phyloP scores from a whole-genome alignment of 2,113 vertebrate species.

The Gasterosteus nipponicus region DNA sequence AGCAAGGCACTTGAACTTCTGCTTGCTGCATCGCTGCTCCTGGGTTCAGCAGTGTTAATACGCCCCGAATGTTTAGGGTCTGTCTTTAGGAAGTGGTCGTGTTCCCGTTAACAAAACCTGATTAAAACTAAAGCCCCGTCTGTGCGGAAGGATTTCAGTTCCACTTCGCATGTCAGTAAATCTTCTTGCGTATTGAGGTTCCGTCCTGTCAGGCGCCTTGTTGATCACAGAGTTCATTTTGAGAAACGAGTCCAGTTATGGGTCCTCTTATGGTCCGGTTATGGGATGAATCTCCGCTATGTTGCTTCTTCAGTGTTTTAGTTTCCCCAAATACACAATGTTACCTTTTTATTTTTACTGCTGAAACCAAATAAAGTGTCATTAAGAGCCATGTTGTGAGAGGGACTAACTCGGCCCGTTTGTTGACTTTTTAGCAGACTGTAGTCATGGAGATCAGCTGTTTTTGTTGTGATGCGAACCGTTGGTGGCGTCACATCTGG shows the following conservation, averaged over 20 bases:
- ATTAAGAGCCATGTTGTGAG: not conserved
- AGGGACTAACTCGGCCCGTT: not conserved
- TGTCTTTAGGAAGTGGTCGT: not conserved
- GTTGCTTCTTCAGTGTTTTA: not conserved
- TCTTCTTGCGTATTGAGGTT: too few species aligned
- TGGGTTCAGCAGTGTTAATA: not conserved
- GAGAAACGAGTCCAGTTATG: not conserved
- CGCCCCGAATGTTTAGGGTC: not conserved
- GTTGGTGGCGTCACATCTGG: conserved; percentile 40
- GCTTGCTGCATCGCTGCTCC: not conserved
- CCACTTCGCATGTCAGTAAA: not conserved
- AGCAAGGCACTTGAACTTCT: not conserved
- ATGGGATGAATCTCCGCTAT: not conserved
- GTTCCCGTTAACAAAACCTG: not conserved
- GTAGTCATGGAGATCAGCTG: not conserved
- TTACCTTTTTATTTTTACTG: not conserved
- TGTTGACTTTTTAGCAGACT: not conserved
- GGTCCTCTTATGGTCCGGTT: not conserved
- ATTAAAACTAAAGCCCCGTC: not conserved
- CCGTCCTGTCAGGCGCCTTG: not conserved
- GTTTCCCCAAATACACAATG: not conserved
- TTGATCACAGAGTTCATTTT: not conserved
- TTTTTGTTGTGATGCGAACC: not conserved
- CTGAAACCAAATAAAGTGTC: not conserved
- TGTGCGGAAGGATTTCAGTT: not conserved